Conservation (phyloP, 2,888 invertebrate species). For the Eurytoma adleriae region DNA sequence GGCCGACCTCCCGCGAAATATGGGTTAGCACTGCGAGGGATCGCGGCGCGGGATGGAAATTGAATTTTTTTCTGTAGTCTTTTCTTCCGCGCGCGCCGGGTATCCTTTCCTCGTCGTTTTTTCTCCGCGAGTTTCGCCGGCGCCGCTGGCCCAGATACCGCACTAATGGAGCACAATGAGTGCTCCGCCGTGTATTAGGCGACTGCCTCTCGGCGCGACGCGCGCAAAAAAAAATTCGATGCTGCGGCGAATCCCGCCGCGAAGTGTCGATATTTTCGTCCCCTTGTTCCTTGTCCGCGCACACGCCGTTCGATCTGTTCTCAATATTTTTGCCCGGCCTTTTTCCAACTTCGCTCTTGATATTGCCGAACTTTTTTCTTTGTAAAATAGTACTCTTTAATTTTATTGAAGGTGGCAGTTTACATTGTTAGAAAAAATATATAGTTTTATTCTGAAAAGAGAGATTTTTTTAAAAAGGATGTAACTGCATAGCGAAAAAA, state of each 20-base stretch:
- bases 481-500: too few relatives aligned
- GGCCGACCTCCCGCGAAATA: conserved; percentile 5
- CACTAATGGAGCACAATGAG: conserved; percentile 45
- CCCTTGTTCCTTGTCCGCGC: neutral
- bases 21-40: conserved; percentile 14
- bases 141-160: conserved; percentile 1
- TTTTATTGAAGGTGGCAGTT: too few relatives aligned
- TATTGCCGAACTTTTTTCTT: neutral
- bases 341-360: neutral
- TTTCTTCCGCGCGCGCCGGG: too few relatives aligned
- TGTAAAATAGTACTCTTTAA: too few relatives aligned
- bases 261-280: neutral
- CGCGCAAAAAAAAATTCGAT: conserved; percentile 13
- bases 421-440: too few relatives aligned
- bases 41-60: neutral
- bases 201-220: neutral
- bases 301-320: neutral
- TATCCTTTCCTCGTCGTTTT: neutral
- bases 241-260: conserved; percentile 4
- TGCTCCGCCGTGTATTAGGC: conserved; percentile 12
- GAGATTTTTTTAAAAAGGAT: too few relatives aligned
- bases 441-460: too few relatives aligned
- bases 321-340: neutral
- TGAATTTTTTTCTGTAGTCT: conserved; percentile 22
- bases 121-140: neutral